A percentile compares a stretch with the other conserved stretches of the same genome.
Evolutionary conservation across 2,113 vertebrate genomes (phyloP).

Genomic region (Sphaerodactylus townsendi): DNA sequence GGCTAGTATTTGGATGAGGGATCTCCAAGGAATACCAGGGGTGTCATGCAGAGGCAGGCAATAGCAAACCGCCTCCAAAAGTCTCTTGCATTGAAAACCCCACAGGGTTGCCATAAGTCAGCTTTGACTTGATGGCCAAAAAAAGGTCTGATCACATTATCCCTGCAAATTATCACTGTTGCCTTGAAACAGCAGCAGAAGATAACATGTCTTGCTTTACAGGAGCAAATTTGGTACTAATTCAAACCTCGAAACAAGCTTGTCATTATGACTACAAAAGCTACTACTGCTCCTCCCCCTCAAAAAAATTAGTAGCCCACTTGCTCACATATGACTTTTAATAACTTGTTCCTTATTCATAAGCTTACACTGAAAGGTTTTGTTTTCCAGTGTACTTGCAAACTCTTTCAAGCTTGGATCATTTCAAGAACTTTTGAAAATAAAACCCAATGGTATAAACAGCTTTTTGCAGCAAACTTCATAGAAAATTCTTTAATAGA

Average conservation of each 20-base stretch:
- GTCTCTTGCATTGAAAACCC: no score
- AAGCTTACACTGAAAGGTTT: neutral
- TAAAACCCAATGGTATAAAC: neutral
- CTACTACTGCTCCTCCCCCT: no score
- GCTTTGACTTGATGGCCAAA: no score
- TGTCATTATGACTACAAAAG: neutral
- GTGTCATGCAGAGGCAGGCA: no score
- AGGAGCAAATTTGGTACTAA: neutral
- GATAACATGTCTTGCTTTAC: neutral
- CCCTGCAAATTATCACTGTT: neutral
- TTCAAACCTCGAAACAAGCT: neutral
- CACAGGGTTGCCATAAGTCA: no score
- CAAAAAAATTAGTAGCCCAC: neutral
- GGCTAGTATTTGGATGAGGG: no score
- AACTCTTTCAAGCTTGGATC: neutral
- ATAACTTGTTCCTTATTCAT: neutral
- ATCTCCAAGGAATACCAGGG: no score
- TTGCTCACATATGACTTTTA: neutral
- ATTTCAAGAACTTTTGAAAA: neutral
- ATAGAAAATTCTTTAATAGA: conserved; percentile 26
- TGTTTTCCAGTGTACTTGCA: neutral
- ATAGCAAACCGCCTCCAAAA: no score
- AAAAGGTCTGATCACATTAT: neutral
- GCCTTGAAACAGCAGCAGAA: neutral
- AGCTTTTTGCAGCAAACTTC: neutral